Conservation (phyloP, 1,140 invertebrate genomes). For the Antheraea mylitta region DNA sequence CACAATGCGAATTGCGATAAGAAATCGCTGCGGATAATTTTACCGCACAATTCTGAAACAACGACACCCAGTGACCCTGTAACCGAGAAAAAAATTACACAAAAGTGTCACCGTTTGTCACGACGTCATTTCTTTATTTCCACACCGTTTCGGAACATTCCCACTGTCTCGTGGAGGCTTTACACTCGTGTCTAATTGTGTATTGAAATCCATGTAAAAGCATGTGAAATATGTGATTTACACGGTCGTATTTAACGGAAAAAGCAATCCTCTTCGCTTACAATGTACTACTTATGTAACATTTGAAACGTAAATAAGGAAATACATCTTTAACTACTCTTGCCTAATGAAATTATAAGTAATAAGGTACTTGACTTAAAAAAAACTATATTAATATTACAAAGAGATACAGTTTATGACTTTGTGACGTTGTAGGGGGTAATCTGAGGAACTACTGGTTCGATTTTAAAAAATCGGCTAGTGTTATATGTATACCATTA, state of each 20-base stretch:
- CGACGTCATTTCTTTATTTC: slow-evolving; percentile 41
- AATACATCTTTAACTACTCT: too few species aligned
- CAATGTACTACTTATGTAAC: too few species aligned
- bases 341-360: too few species aligned
- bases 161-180: slow-evolving; percentile 14
- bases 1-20: neutral
- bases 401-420: too few species aligned
- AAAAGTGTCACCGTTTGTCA: slow-evolving; percentile 38
- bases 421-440: too few species aligned
- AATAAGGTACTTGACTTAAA: too few species aligned
- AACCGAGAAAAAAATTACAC: slow-evolving; percentile 42
- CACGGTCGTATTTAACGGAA: neutral
- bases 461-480: too few species aligned
- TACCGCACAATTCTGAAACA: neutral
- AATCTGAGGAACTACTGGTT: too few species aligned
- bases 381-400: too few species aligned
- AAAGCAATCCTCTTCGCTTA: neutral
- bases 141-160: slow-evolving; percentile 28
- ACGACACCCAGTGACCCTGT: slow-evolving; percentile 11
- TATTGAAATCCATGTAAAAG: slow-evolving; percentile 8
- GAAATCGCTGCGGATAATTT: neutral
- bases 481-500: too few species aligned
- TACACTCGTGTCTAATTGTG: slow-evolving; percentile 28
- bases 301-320: too few species aligned
- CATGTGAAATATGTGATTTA: neutral